phyloP scores from a whole-genome alignment of 2,888 invertebrate genomes.

The Eupsilia transversa region DNA sequence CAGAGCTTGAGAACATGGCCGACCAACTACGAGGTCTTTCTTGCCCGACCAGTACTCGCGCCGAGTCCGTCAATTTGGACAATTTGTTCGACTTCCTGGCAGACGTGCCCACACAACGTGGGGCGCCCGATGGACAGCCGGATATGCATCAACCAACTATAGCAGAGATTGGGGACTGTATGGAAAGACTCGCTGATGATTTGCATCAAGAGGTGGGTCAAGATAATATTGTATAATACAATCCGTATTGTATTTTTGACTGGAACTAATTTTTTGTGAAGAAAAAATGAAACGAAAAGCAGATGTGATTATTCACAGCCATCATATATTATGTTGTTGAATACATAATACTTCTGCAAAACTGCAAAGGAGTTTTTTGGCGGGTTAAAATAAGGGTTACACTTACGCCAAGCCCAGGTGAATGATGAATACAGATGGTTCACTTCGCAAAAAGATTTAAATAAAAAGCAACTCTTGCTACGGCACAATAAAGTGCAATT shows the following conservation, averaged over 20 bases:
- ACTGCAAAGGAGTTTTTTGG: not conserved
- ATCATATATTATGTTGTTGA: not conserved
- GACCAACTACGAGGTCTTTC: conserved; percentile 84
- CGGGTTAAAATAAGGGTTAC: not conserved
- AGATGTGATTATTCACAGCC: not conserved
- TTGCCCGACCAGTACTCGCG: conserved; percentile 81
- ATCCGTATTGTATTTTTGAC: too few species aligned
- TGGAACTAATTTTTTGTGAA: too few species aligned
- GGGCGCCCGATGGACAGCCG: conserved; percentile 88
- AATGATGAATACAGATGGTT: too few species aligned
- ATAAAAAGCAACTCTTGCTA: too few species aligned
- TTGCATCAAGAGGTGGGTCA: conserved; percentile 93
- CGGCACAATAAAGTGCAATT: too few species aligned
- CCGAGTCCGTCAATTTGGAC: conserved; percentile 96
- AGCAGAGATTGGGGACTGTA: conserved; percentile 95
- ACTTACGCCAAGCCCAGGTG: not conserved
- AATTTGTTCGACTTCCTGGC: conserved; percentile 97
- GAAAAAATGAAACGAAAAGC: not conserved
- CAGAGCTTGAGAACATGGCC: conserved; percentile 88
- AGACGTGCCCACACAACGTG: conserved; percentile 91
- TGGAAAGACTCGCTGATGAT: conserved; percentile 95
- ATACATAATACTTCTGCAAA: too few species aligned
- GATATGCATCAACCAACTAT: conserved; percentile 92
- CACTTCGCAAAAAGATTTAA: too few species aligned
- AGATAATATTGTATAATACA: too few species aligned